A percentile compares a stretch with the other conserved stretches of the same genome.
Conservation (phyloP, 2,888 invertebrate species). For the Catocala nupta region DNA sequence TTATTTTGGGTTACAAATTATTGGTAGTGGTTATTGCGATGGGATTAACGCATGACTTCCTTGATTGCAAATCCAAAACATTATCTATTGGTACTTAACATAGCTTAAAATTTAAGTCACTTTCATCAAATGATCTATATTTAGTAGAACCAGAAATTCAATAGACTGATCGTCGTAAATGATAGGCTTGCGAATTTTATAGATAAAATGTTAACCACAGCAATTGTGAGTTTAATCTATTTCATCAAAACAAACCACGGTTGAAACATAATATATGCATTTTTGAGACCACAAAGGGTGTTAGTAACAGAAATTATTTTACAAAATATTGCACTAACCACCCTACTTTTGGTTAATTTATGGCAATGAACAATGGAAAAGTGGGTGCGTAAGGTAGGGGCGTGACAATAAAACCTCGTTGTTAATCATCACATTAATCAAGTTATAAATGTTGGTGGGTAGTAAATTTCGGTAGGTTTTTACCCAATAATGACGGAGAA, state of each 20-base stretch:
- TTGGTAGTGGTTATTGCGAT: too few species aligned
- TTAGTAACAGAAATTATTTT: conserved; percentile 7
- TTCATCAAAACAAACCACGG: not conserved
- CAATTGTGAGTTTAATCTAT: not conserved
- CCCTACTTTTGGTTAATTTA: conserved; percentile 34
- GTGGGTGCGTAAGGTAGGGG: conserved; percentile 22
- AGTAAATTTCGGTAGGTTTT: conserved; percentile 2
- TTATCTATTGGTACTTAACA: too few species aligned
- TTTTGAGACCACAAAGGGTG: conserved; percentile 9
- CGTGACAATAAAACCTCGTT: conserved; percentile 34
- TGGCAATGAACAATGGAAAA: conserved; percentile 20
- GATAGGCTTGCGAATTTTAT: too few species aligned
- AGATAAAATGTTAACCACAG: too few species aligned
- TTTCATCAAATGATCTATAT: too few species aligned
- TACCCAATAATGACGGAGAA: not conserved
- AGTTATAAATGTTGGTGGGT: conserved; percentile 25
- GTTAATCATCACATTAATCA: conserved; percentile 41
- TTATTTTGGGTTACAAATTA: too few species aligned
- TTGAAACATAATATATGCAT: not conserved
- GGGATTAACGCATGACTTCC: too few species aligned
- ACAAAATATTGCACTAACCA: conserved; percentile 25
- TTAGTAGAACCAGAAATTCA: too few species aligned
- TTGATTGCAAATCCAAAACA: too few species aligned
- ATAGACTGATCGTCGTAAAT: too few species aligned
- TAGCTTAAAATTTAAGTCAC: too few species aligned